A percentile compares a stretch with the other conserved stretches of the same genome.
phyloP scores from a whole-genome alignment of 2,888 invertebrate genomes.

The Drosophila rellima region DNA sequence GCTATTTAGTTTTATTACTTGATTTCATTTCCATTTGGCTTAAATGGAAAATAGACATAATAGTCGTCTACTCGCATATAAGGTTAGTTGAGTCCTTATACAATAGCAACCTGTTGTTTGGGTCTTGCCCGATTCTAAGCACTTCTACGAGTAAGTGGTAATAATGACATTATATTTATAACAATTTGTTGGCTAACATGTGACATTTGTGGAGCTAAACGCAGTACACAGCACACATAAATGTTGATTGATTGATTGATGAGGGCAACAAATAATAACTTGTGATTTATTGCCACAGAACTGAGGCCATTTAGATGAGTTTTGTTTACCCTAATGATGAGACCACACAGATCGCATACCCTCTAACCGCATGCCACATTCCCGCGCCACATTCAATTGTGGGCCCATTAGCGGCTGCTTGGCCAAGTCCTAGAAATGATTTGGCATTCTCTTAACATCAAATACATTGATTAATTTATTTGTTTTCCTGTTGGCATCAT shows the following conservation, averaged over 20 bases:
- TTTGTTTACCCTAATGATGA: conserved; percentile 33
- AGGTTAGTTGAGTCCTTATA: conserved; percentile 11
- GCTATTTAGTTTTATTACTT: conserved; percentile 54
- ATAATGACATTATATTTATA: conserved; percentile 58
- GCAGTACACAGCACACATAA: background rate
- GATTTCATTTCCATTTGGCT: conserved; percentile 42
- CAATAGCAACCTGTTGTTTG: conserved; percentile 40
- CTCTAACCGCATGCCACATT: background rate
- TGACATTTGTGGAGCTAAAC: conserved; percentile 26
- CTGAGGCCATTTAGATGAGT: conserved; percentile 35
- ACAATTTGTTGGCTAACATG: conserved; percentile 44
- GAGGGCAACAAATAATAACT: conserved; percentile 53
- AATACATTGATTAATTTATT: conserved; percentile 25
- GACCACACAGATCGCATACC: conserved; percentile 1
- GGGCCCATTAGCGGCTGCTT: conserved; percentile 44
- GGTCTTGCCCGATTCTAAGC: conserved; percentile 2
- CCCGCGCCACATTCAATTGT: conserved; percentile 9
- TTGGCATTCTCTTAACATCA: conserved; percentile 25
- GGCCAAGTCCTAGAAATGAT: conserved; percentile 26
- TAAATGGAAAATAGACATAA: conserved; percentile 14
- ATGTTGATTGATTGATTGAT: conserved; percentile 71
- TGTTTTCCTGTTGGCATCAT: conserved; percentile 40
- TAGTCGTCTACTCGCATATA: conserved; percentile 4
- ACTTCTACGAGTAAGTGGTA: conserved; percentile 22
- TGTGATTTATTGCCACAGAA: conserved; percentile 63